Base-by-base conservation (phyloP, 2,888 invertebrate genomes). In the Antheraea assamensis region DNA sequence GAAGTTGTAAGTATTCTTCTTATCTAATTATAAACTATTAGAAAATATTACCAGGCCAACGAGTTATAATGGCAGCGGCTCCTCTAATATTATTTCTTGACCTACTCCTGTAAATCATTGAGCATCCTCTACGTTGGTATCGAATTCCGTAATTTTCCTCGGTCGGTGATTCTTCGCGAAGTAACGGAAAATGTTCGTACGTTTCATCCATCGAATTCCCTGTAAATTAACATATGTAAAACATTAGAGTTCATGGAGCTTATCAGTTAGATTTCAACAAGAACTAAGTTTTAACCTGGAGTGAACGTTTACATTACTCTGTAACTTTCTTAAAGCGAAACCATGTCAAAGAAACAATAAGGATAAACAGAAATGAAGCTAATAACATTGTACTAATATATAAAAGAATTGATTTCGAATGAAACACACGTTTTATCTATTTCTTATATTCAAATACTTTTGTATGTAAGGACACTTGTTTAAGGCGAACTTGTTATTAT, bases 1-100 rank as follows among this genome's bases (percentile, higher is more conserved):
- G 13, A 58, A 58, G 58, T 58, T 24, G 10, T 15, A 24, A 24
- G 24, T 58, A 10, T 13, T 58, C 58, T 58, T 58, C 24, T 27
- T 17, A 30, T 64, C 3, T 30, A 30, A 30, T 30, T 64, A 64
- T 13, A 64, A 30, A 17, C 5, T 30, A 64, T 30, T 5, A 30
- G 5, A 66, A 19, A 35, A 49, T 73, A 55, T 70, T 82, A 94
- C 94, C 93, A 86, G 94, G 93, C 93, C 94, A 94, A 73, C 83
- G 86, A 47, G 80, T 84, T 35, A 94, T 83, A 71, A 94, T 87
- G 61, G 87, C 84, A 30, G 90, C 88, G 13, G 93, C 93, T 24
- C 94, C 94, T 78, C 87, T 90, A 3, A 88, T 80, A 71, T 87
- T 88, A 72, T 81, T 79, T 66, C 81, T 87, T 24, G 88, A 85